A percentile compares a stretch with the other conserved stretches of the same genome.
These are phyloP conservation scores for Anguilla pacifica DNA, from an alignment of 2,797 vertebrate species.

Conservation along the genomic window DNA sequence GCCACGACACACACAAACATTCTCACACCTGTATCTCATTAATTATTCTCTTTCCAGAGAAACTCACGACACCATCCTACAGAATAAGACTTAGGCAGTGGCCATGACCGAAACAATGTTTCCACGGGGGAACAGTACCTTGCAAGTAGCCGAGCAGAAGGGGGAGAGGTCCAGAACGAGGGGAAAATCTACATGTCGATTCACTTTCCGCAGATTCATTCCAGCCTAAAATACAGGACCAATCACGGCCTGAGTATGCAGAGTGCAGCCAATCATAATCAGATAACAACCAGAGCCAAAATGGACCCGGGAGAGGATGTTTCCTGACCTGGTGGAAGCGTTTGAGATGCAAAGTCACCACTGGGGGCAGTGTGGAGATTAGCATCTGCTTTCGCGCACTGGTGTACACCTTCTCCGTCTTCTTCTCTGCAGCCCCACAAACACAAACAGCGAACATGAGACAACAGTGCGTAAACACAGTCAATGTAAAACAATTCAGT, in stretches of 20 bases:
- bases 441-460: neutral
- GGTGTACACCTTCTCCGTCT: slow-evolving; percentile 87
- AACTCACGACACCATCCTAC: neutral
- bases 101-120: neutral
- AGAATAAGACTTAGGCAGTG: neutral
- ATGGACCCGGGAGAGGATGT: neutral
- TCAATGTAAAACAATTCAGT: neutral
- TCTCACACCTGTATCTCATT: neutral
- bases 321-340: slow-evolving; percentile 92
- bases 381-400: slow-evolving; percentile 94
- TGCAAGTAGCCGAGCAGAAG: slow-evolving; percentile 92
- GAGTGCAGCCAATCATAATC: slow-evolving; percentile 13
- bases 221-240: slow-evolving; percentile 78
- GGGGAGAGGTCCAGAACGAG: slow-evolving; percentile 89
- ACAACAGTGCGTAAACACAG: neutral
- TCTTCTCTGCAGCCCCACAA: slow-evolving; percentile 72
- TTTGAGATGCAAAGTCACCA: slow-evolving; percentile 94
- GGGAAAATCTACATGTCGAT: slow-evolving; percentile 95
- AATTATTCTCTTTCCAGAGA: neutral
- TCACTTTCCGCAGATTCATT: slow-evolving; percentile 93
- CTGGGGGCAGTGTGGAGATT: slow-evolving; percentile 88
- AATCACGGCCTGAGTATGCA: slow-evolving; percentile 8
- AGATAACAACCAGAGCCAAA: neutral
- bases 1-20: slow-evolving; percentile 23
- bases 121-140: slow-evolving; percentile 70